Evolutionary conservation across 2,113 vertebrate species (phyloP).

Genomic region (Choloepus hoffmanni): DNA sequence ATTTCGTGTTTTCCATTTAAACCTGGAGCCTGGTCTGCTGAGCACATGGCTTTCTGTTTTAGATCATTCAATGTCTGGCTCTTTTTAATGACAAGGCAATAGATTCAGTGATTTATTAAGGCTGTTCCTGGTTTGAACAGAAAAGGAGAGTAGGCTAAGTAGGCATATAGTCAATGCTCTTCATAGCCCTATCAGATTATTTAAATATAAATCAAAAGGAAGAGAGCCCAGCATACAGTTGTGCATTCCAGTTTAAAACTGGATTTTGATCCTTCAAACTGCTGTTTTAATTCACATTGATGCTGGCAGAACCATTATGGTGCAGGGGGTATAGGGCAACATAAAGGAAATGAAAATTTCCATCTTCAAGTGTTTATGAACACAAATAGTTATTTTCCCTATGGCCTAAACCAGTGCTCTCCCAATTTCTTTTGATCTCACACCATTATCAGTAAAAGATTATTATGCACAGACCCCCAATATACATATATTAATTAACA

Average conservation of each 20-base stretch:
- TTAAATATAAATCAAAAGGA: background rate
- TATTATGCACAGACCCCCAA: background rate
- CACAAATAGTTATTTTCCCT: background rate
- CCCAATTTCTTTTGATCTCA: background rate
- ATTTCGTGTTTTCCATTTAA: background rate
- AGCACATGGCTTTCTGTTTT: background rate
- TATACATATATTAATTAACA: background rate
- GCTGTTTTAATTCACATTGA: background rate
- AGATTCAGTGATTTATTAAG: background rate
- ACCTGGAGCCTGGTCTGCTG: background rate
- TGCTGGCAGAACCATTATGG: background rate
- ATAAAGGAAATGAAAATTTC: background rate
- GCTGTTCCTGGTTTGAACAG: background rate
- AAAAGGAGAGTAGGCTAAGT: background rate
- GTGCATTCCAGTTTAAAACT: background rate
- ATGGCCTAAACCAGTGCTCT: background rate
- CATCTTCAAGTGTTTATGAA: background rate
- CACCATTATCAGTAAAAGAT: background rate
- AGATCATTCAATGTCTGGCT: background rate
- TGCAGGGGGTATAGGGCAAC: background rate
- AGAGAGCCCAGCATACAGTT: background rate
- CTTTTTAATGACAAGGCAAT: background rate
- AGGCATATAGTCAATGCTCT: too few species aligned
- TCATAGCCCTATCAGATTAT: background rate
- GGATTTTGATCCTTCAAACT: background rate